phyloP scores from a whole-genome alignment of 2,888 invertebrate species.

The Agrochola lychnidis region DNA sequence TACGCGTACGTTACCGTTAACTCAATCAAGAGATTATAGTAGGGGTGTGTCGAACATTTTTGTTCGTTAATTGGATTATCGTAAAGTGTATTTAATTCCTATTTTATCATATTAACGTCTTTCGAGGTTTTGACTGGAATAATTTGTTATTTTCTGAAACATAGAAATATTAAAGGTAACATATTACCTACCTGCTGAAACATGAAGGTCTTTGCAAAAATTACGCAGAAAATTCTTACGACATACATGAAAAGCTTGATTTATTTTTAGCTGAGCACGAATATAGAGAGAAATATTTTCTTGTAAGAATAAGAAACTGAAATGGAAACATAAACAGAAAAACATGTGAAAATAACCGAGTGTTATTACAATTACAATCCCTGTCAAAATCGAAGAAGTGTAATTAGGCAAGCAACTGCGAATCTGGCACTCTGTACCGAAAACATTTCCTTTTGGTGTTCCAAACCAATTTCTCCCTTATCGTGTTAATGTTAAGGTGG shows the following conservation, averaged over 20 bases:
- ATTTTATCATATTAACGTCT: slow-evolving; percentile 14
- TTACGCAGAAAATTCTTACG: slow-evolving; percentile 8
- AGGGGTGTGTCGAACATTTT: slow-evolving; percentile 24
- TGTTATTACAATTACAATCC: slow-evolving; percentile 54
- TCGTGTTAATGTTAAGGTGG: slow-evolving; percentile 21
- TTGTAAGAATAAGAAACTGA: slow-evolving; percentile 11
- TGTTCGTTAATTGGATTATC: slow-evolving; percentile 35
- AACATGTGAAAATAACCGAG: slow-evolving; percentile 29
- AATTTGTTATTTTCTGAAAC: not conserved
- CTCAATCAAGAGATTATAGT: slow-evolving; percentile 50
- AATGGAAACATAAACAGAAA: slow-evolving; percentile 7
- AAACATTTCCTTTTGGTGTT: slow-evolving; percentile 67
- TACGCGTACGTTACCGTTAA: slow-evolving; percentile 45
- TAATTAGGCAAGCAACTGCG: slow-evolving; percentile 71
- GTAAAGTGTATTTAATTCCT: slow-evolving; percentile 5
- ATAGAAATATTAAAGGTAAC: slow-evolving; percentile 8
- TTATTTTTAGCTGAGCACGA: slow-evolving; percentile 17
- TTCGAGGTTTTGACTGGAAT: not conserved
- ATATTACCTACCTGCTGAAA: slow-evolving; percentile 8
- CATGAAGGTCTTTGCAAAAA: slow-evolving; percentile 18
- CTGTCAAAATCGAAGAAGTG: slow-evolving; percentile 72
- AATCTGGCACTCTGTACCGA: slow-evolving; percentile 53
- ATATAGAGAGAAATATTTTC: slow-evolving; percentile 2
- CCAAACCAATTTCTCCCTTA: slow-evolving; percentile 44
- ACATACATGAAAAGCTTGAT: slow-evolving; percentile 11